Evolutionary conservation across 2,797 vertebrate genomes (phyloP).

Genomic region (Hemibagrus guttatus): DNA sequence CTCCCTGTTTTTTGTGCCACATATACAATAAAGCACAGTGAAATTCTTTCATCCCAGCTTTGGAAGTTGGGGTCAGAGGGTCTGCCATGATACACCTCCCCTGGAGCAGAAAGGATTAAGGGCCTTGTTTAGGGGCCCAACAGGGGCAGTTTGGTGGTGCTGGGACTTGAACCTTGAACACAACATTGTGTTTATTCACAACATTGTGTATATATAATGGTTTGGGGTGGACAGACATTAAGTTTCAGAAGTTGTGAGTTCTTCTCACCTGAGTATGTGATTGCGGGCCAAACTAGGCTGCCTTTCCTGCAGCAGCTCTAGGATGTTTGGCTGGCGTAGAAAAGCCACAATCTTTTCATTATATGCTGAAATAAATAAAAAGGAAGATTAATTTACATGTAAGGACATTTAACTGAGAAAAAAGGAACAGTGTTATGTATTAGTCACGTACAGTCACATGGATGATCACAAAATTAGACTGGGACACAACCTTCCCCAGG

Average conservation of each 20-base stretch:
- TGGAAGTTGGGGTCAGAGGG: no score
- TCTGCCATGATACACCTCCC: no score
- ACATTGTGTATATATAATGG: no score
- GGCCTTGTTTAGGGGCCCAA: no score
- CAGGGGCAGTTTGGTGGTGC: no score
- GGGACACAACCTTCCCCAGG: not conserved
- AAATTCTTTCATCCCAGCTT: no score
- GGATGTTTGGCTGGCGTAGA: constrained; percentile 93
- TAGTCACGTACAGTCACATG: not conserved
- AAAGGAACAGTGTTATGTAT: not conserved
- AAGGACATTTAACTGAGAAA: not conserved
- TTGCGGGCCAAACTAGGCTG: constrained; percentile 92
- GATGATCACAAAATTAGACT: not conserved
- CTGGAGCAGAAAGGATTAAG: no score
- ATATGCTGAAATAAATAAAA: constrained; percentile 80
- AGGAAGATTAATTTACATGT: not conserved
- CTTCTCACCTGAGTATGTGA: constrained; percentile 86
- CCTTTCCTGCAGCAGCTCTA: constrained; percentile 94
- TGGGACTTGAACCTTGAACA: no score
- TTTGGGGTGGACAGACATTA: not conserved
- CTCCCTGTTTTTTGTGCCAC: not conserved
- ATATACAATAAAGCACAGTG: no score
- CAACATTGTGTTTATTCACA: no score
- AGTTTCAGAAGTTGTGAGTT: not conserved
- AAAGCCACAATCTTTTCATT: constrained; percentile 99